phyloP scores from a whole-genome alignment of 1,140 invertebrate species.

The Gonioctena quinquepunctata region DNA sequence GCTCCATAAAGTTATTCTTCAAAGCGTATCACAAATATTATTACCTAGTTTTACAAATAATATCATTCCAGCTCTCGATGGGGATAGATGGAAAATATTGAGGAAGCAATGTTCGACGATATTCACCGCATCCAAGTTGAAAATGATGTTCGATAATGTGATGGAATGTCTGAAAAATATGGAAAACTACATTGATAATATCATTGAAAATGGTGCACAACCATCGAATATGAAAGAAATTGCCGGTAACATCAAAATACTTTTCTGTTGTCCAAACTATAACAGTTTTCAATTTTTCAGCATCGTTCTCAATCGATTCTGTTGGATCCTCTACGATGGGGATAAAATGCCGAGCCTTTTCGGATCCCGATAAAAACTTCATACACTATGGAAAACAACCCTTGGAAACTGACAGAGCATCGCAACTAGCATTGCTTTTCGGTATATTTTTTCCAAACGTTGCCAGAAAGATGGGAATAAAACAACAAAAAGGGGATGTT shows the following conservation, averaged over 20 bases:
- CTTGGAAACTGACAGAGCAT: background rate
- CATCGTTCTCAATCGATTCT: background rate
- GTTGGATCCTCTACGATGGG: background rate
- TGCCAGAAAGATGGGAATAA: background rate
- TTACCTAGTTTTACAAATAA: background rate
- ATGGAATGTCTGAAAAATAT: background rate
- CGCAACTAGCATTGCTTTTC: background rate
- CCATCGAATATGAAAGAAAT: background rate
- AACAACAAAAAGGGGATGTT: background rate
- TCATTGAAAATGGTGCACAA: background rate
- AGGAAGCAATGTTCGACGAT: background rate
- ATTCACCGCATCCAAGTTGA: background rate
- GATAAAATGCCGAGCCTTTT: slow-evolving; percentile 2
- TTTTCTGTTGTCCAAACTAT: background rate
- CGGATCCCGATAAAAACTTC: slow-evolving; percentile 26
- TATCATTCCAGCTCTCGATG: background rate
- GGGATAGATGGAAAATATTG: background rate
- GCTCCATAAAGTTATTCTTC: no score
- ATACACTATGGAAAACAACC: background rate
- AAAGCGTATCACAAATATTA: no score
- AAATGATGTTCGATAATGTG: background rate
- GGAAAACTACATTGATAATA: background rate
- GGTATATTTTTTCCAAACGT: slow-evolving; percentile 4
- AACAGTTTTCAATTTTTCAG: no score
- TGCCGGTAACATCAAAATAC: background rate